phyloP scores from a whole-genome alignment of 2,888 invertebrate genomes.

The Meloe dianella region DNA sequence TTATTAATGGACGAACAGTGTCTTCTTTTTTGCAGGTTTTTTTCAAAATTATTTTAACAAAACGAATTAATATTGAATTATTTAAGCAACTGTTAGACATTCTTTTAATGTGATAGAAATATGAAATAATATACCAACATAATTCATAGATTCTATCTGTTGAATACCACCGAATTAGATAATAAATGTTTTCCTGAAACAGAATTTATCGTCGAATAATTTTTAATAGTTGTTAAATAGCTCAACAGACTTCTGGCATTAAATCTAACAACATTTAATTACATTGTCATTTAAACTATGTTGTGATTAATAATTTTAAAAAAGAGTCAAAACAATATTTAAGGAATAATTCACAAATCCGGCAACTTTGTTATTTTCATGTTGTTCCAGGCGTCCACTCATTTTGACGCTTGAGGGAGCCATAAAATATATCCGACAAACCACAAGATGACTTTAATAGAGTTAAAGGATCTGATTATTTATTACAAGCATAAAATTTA shows the following conservation, averaged over 20 bases:
- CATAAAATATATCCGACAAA: neutral
- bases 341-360: too few species aligned
- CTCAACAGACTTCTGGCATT: neutral
- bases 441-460: neutral
- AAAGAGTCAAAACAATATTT: too few species aligned
- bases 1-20: neutral
- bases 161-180: neutral
- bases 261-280: neutral
- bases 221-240: neutral
- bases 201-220: neutral
- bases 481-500: neutral
- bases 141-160: neutral
- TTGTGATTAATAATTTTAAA: neutral
- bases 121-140: neutral
- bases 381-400: neutral
- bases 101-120: neutral
- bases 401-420: neutral
- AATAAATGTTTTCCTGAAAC: neutral
- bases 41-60: too few species aligned
- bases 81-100: neutral
- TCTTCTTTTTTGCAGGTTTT: neutral
- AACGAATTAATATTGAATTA: neutral
- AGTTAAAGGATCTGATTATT: neutral
- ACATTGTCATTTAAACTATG: neutral
- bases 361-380: too few species aligned